phyloP scores from a whole-genome alignment of 2,113 vertebrate species.

The Tachysurus fulvidraco region DNA sequence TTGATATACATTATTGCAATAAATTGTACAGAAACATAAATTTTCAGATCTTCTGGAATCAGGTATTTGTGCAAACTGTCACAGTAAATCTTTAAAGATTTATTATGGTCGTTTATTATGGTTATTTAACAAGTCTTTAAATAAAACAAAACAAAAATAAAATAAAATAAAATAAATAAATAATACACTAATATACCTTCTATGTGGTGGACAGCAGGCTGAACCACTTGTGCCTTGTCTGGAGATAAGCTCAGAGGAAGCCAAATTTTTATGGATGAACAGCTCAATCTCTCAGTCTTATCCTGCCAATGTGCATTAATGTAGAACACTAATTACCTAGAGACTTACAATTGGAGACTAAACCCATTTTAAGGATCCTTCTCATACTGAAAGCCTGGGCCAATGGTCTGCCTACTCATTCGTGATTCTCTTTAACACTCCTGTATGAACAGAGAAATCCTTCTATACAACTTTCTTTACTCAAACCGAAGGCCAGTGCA shows the following conservation, averaged over 20 bases:
- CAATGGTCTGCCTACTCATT: not conserved
- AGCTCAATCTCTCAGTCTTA: slow-evolving; percentile 1
- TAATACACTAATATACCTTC: not conserved
- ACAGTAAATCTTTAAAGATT: not conserved
- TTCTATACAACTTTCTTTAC: not conserved
- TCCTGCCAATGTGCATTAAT: not conserved
- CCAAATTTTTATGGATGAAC: not conserved
- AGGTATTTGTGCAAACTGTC: not conserved
- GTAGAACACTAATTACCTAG: not conserved
- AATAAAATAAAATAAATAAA: not conserved
- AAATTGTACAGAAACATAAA: not conserved
- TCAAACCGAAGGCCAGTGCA: not conserved
- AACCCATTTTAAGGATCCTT: not conserved
- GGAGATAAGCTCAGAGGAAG: not conserved
- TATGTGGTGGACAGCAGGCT: not conserved
- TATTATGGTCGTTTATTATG: not conserved
- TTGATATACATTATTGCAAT: not conserved
- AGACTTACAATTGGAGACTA: not conserved
- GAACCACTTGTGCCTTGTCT: not conserved
- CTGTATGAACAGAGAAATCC: not conserved
- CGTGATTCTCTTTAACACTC: not conserved
- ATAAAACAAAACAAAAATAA: not conserved
- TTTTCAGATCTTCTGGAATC: not conserved
- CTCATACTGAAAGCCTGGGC: not conserved
- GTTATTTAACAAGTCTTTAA: not conserved